Evolutionary conservation across 2,797 vertebrate species (phyloP), one percentile per base, ranked within the genome.

Genomic region (Monodelphis domestica): DNA sequence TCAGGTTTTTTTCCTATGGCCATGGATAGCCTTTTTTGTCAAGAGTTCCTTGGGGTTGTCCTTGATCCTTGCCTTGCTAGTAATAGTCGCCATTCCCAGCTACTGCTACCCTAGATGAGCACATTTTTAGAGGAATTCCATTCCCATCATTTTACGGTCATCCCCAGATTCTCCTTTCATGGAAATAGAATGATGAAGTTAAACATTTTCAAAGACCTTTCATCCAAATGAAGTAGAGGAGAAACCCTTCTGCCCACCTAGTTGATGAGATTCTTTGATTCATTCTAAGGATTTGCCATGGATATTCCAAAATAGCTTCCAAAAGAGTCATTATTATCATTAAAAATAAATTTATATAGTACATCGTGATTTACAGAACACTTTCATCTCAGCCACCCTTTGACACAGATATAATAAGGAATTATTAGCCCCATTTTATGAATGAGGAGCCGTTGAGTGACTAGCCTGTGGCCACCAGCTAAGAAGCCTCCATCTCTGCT

Each of bases 251-350:
- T 94, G 95, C 96, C 95, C 90, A 89, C 90, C 95, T 96, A 91
- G 92, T 95, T 94, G 94, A 59, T 92, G 92, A 90, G 53, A 45
- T 12, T 93, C 93, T 94, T 93, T 93, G 95, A 93, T 95, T 90
- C 52, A 78, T 9, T 0, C 92, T 91, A 87, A 95, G 95, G 89
- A 96, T 96, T 96, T 96, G 91, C 57, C 92, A 57, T 56, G 96
- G 94, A 89, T 92, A 95, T 95, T 94, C 56, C 93, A 90, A 95
- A 93, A 96, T 91, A 90, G 56, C 57, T 96, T 95, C 91, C 91
- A 54, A 94, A 92, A 88, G 50, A 87, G 38, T 53, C 52, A 9
- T 38, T 70, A 38, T 38, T 38, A 45, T 78, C n/a, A 38, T 84
- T 91, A 54, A 57, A 92, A 94, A 93, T 91, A 70, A 59, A 87